These are phyloP conservation scores for Leptopilina myrica DNA, from an alignment of 2,888 invertebrate genomes.

Conservation along the genomic window DNA sequence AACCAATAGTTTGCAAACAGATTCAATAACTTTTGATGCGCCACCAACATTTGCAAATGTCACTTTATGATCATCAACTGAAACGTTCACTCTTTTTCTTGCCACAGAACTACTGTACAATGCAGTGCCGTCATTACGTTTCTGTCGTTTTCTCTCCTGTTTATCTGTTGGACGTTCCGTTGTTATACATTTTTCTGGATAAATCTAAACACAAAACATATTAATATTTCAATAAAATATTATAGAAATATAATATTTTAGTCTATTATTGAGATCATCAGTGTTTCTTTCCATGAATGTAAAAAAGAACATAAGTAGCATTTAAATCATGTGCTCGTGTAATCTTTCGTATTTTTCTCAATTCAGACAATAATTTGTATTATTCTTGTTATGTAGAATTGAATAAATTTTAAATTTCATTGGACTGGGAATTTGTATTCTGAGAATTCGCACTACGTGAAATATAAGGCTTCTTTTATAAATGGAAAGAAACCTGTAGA, in stretches of 20 bases:
- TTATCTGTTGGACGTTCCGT: conserved; percentile 44
- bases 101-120: conserved; percentile 67
- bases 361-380: not conserved
- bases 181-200: conserved; percentile 33
- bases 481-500: conserved; percentile 4
- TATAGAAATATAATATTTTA: no score
- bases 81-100: conserved; percentile 67
- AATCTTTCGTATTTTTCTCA: not conserved
- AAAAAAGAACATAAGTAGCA: not conserved
- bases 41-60: conserved; percentile 90
- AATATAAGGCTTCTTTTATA: not conserved
- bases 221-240: not conserved
- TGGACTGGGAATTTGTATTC: not conserved
- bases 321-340: not conserved
- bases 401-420: not conserved
- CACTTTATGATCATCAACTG: conserved; percentile 76
- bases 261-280: not conserved
- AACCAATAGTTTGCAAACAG: conserved; percentile 86
- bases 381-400: not conserved
- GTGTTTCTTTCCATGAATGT: not conserved
- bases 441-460: not conserved
- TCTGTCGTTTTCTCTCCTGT: conserved; percentile 71
- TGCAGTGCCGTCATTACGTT: conserved; percentile 76
- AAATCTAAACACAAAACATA: conserved; percentile 27
- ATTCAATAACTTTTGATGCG: conserved; percentile 84